Percentiles rank a stretch among this genome's conserved stretches.
These are phyloP conservation scores for Corythornis leucogaster DNA, from an alignment of 2,797 vertebrate species.

Conservation along the genomic window DNA sequence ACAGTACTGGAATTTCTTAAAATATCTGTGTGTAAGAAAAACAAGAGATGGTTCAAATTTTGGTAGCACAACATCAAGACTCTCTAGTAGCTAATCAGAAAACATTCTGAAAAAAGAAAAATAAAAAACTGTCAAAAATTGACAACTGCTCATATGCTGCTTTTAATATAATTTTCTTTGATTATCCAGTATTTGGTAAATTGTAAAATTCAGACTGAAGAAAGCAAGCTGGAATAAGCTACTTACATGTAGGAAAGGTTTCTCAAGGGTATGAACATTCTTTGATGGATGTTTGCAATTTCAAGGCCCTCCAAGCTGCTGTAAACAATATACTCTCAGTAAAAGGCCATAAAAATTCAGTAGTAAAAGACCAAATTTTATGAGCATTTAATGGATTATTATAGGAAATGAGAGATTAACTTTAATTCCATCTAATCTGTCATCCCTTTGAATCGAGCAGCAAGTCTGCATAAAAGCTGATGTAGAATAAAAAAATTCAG, in stretches of 20 bases:
- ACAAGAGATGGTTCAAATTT: background rate
- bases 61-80: background rate
- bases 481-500: background rate
- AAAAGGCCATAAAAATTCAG: background rate
- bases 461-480: background rate
- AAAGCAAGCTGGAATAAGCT: background rate
- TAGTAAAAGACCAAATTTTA: background rate
- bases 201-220: background rate
- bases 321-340: conserved; percentile 63
- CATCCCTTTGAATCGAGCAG: background rate
- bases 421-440: background rate
- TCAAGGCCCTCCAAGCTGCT: conserved; percentile 96
- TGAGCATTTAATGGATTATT: background rate
- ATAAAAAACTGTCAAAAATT: background rate
- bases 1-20: conserved; percentile 98
- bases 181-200: background rate
- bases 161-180: background rate
- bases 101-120: background rate
- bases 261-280: conserved; percentile 94
- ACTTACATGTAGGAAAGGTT: conserved; percentile 97
- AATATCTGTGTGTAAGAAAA: conserved; percentile 83
- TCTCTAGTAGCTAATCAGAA: background rate
- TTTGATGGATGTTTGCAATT: conserved; percentile 91
- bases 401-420: background rate
- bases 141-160: background rate